These are phyloP conservation scores for Cladorhizidae sp. DNA, from an alignment of 37 sponge, comb jelly and placozoan species.

Conservation along the genomic window DNA sequence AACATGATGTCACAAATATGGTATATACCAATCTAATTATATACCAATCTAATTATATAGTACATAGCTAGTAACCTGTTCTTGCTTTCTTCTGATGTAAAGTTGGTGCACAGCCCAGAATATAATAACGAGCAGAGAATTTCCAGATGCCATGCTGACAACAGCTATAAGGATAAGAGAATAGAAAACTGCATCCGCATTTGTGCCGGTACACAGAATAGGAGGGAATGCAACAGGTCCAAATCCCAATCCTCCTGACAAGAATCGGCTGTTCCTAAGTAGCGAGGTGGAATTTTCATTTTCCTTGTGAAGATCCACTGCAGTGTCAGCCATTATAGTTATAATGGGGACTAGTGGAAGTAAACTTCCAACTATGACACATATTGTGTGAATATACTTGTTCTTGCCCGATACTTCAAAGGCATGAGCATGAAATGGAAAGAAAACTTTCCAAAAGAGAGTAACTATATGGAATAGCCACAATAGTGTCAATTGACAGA, in stretches of 20 bases:
- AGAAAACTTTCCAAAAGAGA: conserved; percentile 15
- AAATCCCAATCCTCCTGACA: neutral
- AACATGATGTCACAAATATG: no score
- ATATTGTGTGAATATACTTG: conserved; percentile 30
- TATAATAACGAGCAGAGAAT: conserved; percentile 23
- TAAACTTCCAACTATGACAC: conserved; percentile 14
- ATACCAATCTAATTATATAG: no score
- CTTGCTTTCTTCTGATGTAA: no score
- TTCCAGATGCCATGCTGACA: conserved; percentile 3
- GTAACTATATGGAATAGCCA: conserved; percentile 20
- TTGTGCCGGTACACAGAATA: neutral
- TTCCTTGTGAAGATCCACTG: neutral
- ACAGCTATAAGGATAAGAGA: conserved; percentile 19
- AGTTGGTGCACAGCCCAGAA: conserved; percentile 14
- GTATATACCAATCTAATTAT: no score
- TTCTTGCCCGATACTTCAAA: neutral
- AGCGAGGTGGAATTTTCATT: neutral
- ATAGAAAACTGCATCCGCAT: neutral
- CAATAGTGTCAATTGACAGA: conserved; percentile 23
- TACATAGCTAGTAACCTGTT: no score
- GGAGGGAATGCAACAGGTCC: neutral
- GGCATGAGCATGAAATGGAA: neutral
- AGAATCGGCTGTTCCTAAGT: neutral
- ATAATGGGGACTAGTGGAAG: conserved; percentile 22
- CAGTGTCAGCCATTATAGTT: neutral